A percentile compares a stretch with the other conserved stretches of the same genome.
phyloP scores from a whole-genome alignment of 2,113 vertebrate species.

The Seriola dumerili region DNA sequence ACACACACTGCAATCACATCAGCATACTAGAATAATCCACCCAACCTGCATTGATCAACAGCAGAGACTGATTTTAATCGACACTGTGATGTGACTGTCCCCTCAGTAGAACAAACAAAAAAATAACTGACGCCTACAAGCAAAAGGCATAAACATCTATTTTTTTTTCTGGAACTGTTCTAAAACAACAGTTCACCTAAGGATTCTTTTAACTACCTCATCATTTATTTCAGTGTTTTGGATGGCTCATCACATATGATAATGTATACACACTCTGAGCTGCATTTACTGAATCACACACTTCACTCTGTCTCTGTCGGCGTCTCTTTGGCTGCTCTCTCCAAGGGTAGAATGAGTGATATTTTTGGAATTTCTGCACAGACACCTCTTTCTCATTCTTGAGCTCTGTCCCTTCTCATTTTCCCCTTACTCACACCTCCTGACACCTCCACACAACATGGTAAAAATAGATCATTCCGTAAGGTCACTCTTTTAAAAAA shows the following conservation, averaged over 20 bases:
- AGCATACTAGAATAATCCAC: conserved; percentile 42
- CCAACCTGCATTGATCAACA: not conserved
- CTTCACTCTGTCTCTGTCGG: not conserved
- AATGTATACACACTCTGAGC: conserved; percentile 1
- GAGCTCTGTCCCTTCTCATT: conserved; percentile 43
- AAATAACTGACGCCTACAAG: not conserved
- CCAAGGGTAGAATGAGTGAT: conserved; percentile 57
- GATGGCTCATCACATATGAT: conserved; percentile 2
- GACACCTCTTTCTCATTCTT: conserved; percentile 61
- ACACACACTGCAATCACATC: conserved; percentile 43
- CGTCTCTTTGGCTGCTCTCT: conserved; percentile 25
- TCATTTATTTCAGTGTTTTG: not conserved
- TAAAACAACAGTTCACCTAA: not conserved
- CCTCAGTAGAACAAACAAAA: not conserved
- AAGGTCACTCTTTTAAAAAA: conserved; percentile 49
- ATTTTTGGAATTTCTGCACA: conserved; percentile 69
- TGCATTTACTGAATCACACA: conserved; percentile 14
- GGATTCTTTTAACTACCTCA: not conserved
- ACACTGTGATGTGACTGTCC: conserved; percentile 16
- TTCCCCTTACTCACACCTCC: conserved; percentile 28
- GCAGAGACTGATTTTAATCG: conserved; percentile 12
- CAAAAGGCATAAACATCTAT: not conserved
- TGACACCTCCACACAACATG: conserved; percentile 32
- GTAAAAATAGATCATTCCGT: conserved; percentile 65
- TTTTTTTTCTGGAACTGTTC: not conserved